Evolutionary conservation across 2,113 vertebrate genomes (phyloP).

Genomic region (Aythya baeri): DNA sequence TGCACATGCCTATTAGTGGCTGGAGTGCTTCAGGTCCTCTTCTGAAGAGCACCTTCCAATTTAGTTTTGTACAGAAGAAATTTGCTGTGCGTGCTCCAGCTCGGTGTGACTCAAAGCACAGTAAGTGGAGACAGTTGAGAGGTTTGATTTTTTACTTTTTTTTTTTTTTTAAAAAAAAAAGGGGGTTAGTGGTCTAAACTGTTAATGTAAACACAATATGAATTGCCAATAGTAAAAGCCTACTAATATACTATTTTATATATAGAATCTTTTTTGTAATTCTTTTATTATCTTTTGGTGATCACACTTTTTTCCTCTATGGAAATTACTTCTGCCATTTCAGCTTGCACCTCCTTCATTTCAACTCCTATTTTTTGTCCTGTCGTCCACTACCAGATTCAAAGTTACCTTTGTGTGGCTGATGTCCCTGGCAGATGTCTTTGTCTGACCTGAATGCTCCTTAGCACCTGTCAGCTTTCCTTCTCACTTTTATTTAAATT

Average conservation of each 20-base stretch:
- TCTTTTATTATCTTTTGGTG: neutral
- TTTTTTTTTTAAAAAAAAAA: no score
- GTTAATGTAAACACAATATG: neutral
- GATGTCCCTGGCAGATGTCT: slow-evolving; percentile 25
- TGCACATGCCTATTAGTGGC: neutral
- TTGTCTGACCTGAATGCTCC: slow-evolving; percentile 10
- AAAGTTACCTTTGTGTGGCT: slow-evolving; percentile 9
- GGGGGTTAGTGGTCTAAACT: neutral
- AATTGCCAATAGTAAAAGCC: neutral
- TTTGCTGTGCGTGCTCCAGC: neutral
- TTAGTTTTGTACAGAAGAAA: neutral
- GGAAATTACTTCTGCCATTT: neutral
- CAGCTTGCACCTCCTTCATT: neutral
- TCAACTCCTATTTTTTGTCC: neutral
- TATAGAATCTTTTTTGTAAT: no score
- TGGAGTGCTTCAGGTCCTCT: neutral
- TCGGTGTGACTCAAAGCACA: neutral
- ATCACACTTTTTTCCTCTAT: neutral
- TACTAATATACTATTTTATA: neutral
- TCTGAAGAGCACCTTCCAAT: neutral
- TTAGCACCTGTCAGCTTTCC: slow-evolving; percentile 19
- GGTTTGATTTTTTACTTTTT: neutral
- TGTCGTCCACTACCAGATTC: neutral
- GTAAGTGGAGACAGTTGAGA: neutral
- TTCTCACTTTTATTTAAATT: slow-evolving; percentile 7